phyloP scores from a whole-genome alignment of 1,140 invertebrate genomes.

The Hirudo medicinalis region DNA sequence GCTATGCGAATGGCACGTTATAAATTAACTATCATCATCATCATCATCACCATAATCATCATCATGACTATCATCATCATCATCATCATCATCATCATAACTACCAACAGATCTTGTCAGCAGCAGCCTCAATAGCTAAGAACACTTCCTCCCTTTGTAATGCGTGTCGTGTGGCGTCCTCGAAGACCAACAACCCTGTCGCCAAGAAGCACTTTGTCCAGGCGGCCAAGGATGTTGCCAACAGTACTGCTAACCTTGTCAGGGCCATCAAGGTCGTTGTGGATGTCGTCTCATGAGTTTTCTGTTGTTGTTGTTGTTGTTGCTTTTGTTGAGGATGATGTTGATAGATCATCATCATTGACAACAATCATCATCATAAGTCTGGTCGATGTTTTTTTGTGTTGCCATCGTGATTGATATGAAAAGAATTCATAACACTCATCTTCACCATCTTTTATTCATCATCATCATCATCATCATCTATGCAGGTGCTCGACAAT shows the following conservation, averaged over 20 bases:
- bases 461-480: slow-evolving; percentile 1
- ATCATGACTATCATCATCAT: background rate
- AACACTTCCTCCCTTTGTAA: slow-evolving; percentile 90
- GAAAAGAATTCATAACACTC: background rate
- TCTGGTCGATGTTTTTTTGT: no score
- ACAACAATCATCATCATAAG: background rate
- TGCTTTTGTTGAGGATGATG: background rate
- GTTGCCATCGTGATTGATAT: background rate
- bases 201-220: slow-evolving; percentile 93
- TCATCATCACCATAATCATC: no score
- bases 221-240: slow-evolving; percentile 90
- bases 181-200: slow-evolving; percentile 77
- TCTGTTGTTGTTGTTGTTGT: slow-evolving; percentile 10
- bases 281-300: no score
- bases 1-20: no score
- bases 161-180: slow-evolving; percentile 78
- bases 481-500: slow-evolving; percentile 54
- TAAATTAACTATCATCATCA: no score
- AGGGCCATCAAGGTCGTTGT: slow-evolving; percentile 75
- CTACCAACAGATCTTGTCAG: slow-evolving; percentile 56
- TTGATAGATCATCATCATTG: background rate
- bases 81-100: background rate
- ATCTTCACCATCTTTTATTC: background rate
- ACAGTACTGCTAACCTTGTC: slow-evolving; percentile 81
- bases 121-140: slow-evolving; percentile 85